Percentiles rank a stretch among this genome's conserved stretches.
phyloP scores from a whole-genome alignment of 2,888 invertebrate species.

The Andrena haemorrhoa region DNA sequence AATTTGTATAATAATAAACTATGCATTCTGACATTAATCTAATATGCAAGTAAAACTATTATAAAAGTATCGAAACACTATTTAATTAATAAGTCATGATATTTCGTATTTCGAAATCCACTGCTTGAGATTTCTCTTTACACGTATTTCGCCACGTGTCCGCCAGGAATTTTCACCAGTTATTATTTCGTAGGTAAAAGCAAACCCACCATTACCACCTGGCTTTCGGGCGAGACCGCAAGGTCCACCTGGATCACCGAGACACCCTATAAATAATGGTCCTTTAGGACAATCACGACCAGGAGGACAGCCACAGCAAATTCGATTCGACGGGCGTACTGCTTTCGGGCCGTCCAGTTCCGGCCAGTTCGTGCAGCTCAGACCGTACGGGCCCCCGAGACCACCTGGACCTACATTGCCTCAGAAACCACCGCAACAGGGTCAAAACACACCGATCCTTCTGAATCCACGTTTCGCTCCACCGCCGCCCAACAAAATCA shows the following conservation, averaged over 20 bases:
- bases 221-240: constrained; percentile 76
- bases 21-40: too few relatives aligned
- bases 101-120: too few relatives aligned
- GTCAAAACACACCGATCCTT: constrained; percentile 40
- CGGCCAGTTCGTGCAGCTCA: constrained; percentile 73
- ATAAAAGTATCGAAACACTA: too few relatives aligned
- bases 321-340: constrained; percentile 85
- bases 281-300: constrained; percentile 84
- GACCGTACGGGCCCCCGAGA: constrained; percentile 69
- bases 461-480: constrained; percentile 57
- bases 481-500: constrained; percentile 37
- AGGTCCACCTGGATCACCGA: constrained; percentile 72
- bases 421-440: constrained; percentile 57
- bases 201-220: constrained; percentile 67
- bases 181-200: constrained; percentile 75
- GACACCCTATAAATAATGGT: constrained; percentile 78
- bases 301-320: constrained; percentile 87
- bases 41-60: too few relatives aligned
- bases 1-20: too few relatives aligned
- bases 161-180: constrained; percentile 15
- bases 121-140: too few relatives aligned
- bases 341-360: constrained; percentile 84
- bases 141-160: too few relatives aligned
- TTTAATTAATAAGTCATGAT: too few relatives aligned
- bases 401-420: constrained; percentile 63